phyloP scores from a whole-genome alignment of 1,140 invertebrate genomes.

The Anastrepha ludens region DNA sequence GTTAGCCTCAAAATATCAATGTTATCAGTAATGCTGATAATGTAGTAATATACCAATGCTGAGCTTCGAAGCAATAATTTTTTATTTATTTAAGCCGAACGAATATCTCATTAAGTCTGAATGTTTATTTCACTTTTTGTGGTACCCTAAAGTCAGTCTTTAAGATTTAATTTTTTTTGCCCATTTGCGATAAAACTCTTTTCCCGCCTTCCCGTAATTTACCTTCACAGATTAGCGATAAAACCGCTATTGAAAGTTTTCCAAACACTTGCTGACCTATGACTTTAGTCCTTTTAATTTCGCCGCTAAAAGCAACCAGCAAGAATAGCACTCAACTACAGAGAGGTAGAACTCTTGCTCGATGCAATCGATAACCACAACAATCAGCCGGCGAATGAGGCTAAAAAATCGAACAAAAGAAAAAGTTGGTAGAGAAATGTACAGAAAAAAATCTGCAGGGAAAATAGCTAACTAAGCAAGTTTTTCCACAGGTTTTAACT shows the following conservation, averaged over 20 bases:
- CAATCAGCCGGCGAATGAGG: slow-evolving; percentile 22
- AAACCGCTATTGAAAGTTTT: slow-evolving; percentile 30
- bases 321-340: neutral
- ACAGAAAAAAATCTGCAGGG: neutral
- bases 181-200: neutral
- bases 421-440: neutral
- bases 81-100: too few species aligned
- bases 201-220: neutral
- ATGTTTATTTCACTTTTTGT: too few species aligned
- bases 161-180: too few species aligned
- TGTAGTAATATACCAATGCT: too few species aligned
- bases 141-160: too few species aligned
- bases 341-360: too few species aligned
- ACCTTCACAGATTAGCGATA: slow-evolving; percentile 13
- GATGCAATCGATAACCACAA: slow-evolving; percentile 48
- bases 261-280: slow-evolving; percentile 28
- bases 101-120: too few species aligned
- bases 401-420: neutral
- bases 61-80: too few species aligned
- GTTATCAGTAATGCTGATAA: too few species aligned
- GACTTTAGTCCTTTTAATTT: slow-evolving; percentile 46
- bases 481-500: slow-evolving; percentile 16
- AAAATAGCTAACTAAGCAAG: slow-evolving; percentile 31
- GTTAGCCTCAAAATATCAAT: too few species aligned
- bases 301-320: neutral